Evolutionary conservation across 2,888 invertebrate genomes (phyloP).

Genomic region (Litoditis marina): DNA sequence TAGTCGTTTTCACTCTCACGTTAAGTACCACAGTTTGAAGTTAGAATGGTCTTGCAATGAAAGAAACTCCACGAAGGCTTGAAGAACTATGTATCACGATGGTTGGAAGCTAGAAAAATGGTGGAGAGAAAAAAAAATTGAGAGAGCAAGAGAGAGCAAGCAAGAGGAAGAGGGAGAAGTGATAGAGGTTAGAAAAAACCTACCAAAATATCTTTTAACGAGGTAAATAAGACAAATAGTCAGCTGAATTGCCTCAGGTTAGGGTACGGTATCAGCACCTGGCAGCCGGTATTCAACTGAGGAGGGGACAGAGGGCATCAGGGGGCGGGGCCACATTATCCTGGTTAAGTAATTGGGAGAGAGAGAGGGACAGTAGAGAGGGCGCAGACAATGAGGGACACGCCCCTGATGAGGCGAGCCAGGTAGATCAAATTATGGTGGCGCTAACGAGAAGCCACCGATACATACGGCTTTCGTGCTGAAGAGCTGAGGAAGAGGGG

Average conservation of each 20-base stretch:
- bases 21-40: no score
- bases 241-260: neutral
- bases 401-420: conserved; percentile 17
- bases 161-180: neutral
- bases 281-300: conserved; percentile 15
- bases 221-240: neutral
- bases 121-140: neutral
- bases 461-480: conserved; percentile 14
- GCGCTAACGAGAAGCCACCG: conserved; percentile 13
- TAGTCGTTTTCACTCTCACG: no score
- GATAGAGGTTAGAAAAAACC: neutral
- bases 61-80: no score
- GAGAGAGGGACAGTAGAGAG: neutral
- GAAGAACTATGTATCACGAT: no score
- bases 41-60: no score
- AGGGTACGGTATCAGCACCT: conserved; percentile 1
- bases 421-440: conserved; percentile 21
- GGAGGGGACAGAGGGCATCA: conserved; percentile 8
- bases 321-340: conserved; percentile 17
- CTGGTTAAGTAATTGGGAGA: conserved; percentile 18
- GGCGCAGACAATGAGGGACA: conserved; percentile 6
- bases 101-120: no score
- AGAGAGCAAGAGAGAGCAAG: neutral
- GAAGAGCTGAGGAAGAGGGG: no score
- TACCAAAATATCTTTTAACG: neutral